Base-by-base conservation (phyloP, 2,888 invertebrate genomes). In the Metellina segmentata region DNA sequence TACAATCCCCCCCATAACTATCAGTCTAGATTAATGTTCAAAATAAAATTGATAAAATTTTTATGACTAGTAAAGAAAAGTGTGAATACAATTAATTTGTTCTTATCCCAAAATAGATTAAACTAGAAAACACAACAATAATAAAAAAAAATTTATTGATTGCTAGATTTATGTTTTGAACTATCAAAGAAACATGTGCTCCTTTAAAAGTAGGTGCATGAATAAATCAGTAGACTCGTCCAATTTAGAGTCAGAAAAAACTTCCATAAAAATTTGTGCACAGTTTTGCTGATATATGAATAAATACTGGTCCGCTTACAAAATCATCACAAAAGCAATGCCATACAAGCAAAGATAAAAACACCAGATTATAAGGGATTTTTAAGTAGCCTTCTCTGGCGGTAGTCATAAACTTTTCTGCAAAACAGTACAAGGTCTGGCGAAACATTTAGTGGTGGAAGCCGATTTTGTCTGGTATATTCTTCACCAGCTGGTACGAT, bases 401-500 rank as follows among this genome's bases (percentile, higher is more conserved):
- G 96, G 96, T 98, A 98, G 95, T 99, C 99, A 96, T 99, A 99
- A 92, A 99, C 97, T 94, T 98, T 97, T 81, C 98, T 97, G 95
- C 99, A 99, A 96, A 98, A 98, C 95, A 99, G 97, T 75, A 99
- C 97, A 95, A 98, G 96, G 94, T 98, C 98, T 82, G 97, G 96
- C 91, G 96, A 95, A 94, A 96, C 95, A 95, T 97, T 95, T 95
- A 97, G 95, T 95, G 97, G 96, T 94, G 97, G 96, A 90, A 95
- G 94, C 53, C 94, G 94, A 74, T 93, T 89, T 48, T 89, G 83
- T 75, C 94, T 89, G 48, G 93, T 93, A 90, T 94, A 94, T 2
- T 93, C 93, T 8, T 94, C 94, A 8, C 93, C 85, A 72, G 93
- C 93, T 19, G 98, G 98, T 94, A 98, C 97, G 94, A 97, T 96